Evolutionary conservation across 2,113 vertebrate species (phyloP).

Genomic region (Ramphastos sulfuratus): DNA sequence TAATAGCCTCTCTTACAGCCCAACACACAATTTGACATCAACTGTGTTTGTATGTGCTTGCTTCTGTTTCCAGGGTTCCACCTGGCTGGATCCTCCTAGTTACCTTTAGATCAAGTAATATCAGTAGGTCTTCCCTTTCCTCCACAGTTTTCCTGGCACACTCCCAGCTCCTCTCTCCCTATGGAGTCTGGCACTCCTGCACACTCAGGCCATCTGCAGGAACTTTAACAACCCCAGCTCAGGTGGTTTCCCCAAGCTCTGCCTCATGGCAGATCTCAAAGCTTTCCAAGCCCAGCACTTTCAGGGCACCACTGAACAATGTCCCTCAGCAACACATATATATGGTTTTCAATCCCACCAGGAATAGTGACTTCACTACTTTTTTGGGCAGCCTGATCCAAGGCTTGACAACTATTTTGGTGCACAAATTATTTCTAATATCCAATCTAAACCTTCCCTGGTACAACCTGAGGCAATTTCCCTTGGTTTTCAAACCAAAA

Average conservation of each 20-base stretch:
- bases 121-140: neutral
- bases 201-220: neutral
- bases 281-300: neutral
- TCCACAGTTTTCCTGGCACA: accelerated
- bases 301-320: too few relatives aligned
- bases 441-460: too few relatives aligned
- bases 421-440: too few relatives aligned
- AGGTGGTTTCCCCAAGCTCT: neutral
- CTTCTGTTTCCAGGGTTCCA: neutral
- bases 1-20: neutral
- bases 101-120: neutral
- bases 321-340: too few relatives aligned
- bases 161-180: neutral
- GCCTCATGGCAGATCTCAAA: neutral
- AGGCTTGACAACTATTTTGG: too few relatives aligned
- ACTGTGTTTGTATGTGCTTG: neutral
- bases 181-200: neutral
- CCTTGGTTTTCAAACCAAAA: too few relatives aligned
- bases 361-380: too few relatives aligned
- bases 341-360: too few relatives aligned
- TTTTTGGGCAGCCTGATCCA: too few relatives aligned
- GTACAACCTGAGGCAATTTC: too few relatives aligned
- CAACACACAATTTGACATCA: neutral
- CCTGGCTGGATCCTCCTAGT: accelerated
- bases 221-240: neutral